phyloP scores from a whole-genome alignment of 1,140 invertebrate genomes.

The Gerris buenoi region DNA sequence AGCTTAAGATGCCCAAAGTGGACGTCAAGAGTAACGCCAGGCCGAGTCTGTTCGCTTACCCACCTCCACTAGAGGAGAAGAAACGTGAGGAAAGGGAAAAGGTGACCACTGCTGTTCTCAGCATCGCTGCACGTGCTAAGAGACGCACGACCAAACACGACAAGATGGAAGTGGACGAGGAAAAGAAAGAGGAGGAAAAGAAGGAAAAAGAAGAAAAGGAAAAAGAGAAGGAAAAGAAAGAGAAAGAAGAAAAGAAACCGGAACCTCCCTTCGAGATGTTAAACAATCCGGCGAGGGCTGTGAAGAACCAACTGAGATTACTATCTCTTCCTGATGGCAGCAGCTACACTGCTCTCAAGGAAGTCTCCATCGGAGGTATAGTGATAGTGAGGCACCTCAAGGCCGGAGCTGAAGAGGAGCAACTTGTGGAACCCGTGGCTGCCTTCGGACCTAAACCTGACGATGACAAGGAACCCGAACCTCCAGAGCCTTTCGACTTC shows the following conservation, averaged over 20 bases:
- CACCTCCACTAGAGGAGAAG: constrained; percentile 91
- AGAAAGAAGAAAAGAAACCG: constrained; percentile 46
- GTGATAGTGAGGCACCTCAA: constrained; percentile 79
- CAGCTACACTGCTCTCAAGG: constrained; percentile 74
- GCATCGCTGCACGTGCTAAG: constrained; percentile 82
- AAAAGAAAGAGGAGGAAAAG: constrained; percentile 32
- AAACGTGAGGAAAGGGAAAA: constrained; percentile 92
- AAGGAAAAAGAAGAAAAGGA: constrained; percentile 35
- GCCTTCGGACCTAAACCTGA: constrained; percentile 85
- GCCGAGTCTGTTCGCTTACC: constrained; percentile 91
- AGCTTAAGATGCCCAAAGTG: constrained; percentile 94
- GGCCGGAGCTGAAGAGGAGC: constrained; percentile 60
- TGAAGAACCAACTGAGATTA: constrained; percentile 85
- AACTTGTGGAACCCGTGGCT: constrained; percentile 87
- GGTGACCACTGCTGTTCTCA: constrained; percentile 90
- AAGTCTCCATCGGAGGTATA: constrained; percentile 85
- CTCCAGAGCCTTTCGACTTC: constrained; percentile 93
- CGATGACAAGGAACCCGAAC: constrained; percentile 90
- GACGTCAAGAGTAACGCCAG: constrained; percentile 85
- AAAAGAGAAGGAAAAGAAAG: constrained; percentile 49
- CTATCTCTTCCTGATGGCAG: constrained; percentile 64
- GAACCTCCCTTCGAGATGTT: constrained; percentile 84
- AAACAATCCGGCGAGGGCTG: constrained; percentile 81
- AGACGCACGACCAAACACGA: constrained; percentile 52
- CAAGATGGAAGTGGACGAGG: constrained; percentile 34